Percentiles rank a stretch among this genome's conserved stretches.
Conservation (phyloP, 2,888 invertebrate genomes). For the Xiphydria camelus region DNA sequence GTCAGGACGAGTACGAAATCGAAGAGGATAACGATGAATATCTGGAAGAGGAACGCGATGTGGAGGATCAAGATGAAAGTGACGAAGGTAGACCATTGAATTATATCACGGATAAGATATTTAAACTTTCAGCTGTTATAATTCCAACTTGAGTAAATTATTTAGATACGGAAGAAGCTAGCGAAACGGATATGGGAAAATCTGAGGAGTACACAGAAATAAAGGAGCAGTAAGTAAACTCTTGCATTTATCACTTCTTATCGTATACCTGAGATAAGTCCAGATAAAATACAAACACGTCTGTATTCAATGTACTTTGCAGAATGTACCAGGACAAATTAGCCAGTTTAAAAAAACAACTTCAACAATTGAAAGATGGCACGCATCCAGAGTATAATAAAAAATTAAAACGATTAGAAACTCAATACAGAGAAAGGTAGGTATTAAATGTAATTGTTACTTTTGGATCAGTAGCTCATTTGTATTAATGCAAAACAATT, state of each 20-base stretch:
- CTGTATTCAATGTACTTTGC: constrained; percentile 34
- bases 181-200: constrained; percentile 89
- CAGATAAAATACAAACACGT: constrained; percentile 56
- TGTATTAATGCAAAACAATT: not conserved
- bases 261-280: constrained; percentile 1
- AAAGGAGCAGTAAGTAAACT: constrained; percentile 76
- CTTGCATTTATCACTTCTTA: constrained; percentile 5
- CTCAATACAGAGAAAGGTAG: constrained; percentile 76
- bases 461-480: no score
- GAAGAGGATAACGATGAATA: constrained; percentile 75
- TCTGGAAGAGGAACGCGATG: constrained; percentile 69
- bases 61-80: constrained; percentile 65
- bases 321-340: constrained; percentile 92
- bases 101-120: constrained; percentile 9
- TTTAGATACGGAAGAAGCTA: constrained; percentile 92
- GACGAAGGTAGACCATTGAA: constrained; percentile 61
- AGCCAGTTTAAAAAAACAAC: constrained; percentile 82
- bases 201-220: constrained; percentile 81
- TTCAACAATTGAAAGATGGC: constrained; percentile 85
- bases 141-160: not conserved
- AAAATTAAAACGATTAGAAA: constrained; percentile 79
- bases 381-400: constrained; percentile 84
- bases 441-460: constrained; percentile 1
- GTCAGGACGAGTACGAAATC: constrained; percentile 72
- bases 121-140: constrained; percentile 7